phyloP scores from a whole-genome alignment of 2,888 invertebrate genomes.

The Beris morrisii region DNA sequence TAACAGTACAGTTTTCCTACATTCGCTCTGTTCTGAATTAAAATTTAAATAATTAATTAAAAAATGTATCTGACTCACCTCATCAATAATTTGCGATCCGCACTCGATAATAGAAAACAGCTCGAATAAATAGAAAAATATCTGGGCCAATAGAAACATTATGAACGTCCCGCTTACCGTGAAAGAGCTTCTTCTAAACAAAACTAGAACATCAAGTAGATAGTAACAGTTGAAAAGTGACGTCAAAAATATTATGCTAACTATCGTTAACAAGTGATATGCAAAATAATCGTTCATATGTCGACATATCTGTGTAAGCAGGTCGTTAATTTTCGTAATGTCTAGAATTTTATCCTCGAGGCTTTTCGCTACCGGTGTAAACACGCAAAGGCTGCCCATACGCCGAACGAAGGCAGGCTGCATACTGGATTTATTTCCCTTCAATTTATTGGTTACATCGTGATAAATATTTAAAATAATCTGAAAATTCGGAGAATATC shows the following conservation, averaged over 20 bases:
- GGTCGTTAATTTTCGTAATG: conserved; percentile 2
- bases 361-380: background rate
- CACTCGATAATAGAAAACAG: conserved; percentile 1
- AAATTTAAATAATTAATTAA: too few relatives aligned
- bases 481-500: conserved; percentile 1
- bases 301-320: background rate
- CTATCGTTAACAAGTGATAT: background rate
- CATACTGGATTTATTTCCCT: background rate
- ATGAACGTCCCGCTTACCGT: background rate
- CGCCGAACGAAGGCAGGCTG: too few relatives aligned
- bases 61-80: conserved; percentile 2
- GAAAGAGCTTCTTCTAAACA: background rate
- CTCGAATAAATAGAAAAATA: background rate
- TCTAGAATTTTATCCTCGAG: background rate
- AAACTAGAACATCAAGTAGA: background rate
- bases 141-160: background rate
- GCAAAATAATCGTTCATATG: background rate
- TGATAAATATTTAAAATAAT: background rate
- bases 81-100: background rate
- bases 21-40: too few relatives aligned
- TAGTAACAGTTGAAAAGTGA: conserved; percentile 10
- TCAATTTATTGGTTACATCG: background rate
- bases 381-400: background rate
- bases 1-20: too few relatives aligned
- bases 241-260: background rate